Conservation (phyloP, 30 jellyfish, hydroid and myxozoan genomes). For the Turritopsis dohrnii region DNA sequence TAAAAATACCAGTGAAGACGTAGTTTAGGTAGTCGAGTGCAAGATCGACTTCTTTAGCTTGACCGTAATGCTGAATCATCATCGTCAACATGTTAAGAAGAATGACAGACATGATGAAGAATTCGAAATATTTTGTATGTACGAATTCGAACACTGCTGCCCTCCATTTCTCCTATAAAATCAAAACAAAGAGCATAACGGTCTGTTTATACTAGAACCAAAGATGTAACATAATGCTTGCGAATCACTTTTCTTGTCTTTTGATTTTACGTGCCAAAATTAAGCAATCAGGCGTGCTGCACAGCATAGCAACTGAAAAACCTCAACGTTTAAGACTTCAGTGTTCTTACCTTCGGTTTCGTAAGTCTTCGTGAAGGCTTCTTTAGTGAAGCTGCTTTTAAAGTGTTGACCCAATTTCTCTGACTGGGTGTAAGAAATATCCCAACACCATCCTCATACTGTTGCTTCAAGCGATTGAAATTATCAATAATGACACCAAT, state of each 20-base stretch:
- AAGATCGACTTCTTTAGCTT: constrained; percentile 60
- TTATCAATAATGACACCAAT: constrained; percentile 98
- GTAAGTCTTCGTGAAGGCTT: constrained; percentile 91
- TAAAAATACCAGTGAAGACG: constrained; percentile 91
- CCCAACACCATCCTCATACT: constrained; percentile 97
- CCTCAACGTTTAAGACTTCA: no score
- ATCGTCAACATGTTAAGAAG: constrained; percentile 87
- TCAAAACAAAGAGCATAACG: constrained; percentile 22
- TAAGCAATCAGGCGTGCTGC: no score
- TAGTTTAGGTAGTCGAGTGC: constrained; percentile 81
- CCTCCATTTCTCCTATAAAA: constrained; percentile 87
- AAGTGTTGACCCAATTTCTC: constrained; percentile 90
- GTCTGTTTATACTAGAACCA: background rate
- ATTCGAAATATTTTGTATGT: constrained; percentile 82
- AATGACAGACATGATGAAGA: constrained; percentile 94
- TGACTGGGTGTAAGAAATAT: constrained; percentile 85
- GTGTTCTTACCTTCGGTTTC: constrained; percentile 73
- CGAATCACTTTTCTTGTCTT: no score
- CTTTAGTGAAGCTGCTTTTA: constrained; percentile 89
- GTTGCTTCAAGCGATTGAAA: constrained; percentile 93
- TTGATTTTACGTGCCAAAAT: no score
- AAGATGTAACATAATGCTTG: no score
- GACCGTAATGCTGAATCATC: constrained; percentile 94
- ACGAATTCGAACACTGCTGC: constrained; percentile 88
- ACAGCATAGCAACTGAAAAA: no score